Percentiles rank a stretch among this genome's conserved stretches.
These are phyloP conservation scores for Myathropa florea DNA, from an alignment of 2,888 invertebrate genomes.

Conservation along the genomic window DNA sequence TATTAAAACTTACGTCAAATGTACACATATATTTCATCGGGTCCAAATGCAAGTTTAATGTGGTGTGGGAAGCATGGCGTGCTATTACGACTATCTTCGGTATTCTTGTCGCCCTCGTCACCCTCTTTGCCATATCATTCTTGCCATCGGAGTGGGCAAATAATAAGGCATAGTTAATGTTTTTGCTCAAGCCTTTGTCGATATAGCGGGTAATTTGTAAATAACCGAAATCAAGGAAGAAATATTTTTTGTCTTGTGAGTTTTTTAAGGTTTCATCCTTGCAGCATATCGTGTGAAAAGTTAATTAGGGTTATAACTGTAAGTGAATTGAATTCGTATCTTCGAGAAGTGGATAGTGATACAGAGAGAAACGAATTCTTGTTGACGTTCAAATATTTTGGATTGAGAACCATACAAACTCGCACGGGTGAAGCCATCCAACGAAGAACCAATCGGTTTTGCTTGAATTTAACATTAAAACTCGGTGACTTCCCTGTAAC, in stretches of 20 bases:
- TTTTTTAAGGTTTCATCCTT: conserved; percentile 11
- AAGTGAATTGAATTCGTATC: conserved; percentile 63
- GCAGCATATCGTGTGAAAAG: conserved; percentile 40
- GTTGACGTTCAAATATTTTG: not conserved
- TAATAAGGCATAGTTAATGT: not conserved
- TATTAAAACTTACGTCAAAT: conserved; percentile 67
- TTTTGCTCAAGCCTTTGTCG: not conserved
- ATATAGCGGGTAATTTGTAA: conserved; percentile 22
- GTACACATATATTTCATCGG: conserved; percentile 36
- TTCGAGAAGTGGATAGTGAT: not conserved
- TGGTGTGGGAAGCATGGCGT: conserved; percentile 43
- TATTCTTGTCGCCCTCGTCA: not conserved
- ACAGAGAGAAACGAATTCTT: not conserved
- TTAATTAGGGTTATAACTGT: conserved; percentile 50
- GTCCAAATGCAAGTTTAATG: conserved; percentile 15
- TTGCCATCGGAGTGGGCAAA: not conserved
- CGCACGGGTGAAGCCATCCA: not conserved
- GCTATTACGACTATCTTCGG: conserved; percentile 23
- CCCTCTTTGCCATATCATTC: conserved; percentile 15
- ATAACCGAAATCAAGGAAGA: conserved; percentile 60
- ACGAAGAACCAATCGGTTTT: not conserved
- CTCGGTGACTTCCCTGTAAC: conserved; percentile 20
- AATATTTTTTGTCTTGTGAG: not conserved
- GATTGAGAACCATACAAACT: not conserved
- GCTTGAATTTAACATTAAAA: not conserved